Evolutionary conservation across 35 echinoderm and acorn worm genomes (phyloP), one percentile per base, ranked within the genome.

Genomic region (Ophioderma brevispina): DNA sequence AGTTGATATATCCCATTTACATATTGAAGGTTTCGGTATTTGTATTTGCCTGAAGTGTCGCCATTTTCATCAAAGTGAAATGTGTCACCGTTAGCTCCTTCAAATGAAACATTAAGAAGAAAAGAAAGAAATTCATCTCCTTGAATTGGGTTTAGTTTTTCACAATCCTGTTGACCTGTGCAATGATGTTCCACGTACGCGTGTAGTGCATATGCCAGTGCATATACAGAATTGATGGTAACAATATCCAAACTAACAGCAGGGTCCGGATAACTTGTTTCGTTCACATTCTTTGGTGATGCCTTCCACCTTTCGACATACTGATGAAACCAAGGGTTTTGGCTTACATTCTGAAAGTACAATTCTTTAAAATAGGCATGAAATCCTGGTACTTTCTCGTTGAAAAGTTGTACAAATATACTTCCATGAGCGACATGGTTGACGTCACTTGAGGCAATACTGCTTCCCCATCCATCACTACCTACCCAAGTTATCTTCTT

Each of bases 381-480:
- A 33, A 85, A 52, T 36, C 35, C 52, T 1, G 83, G 83, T 17
- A 63, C 43, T 23, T 13, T 85, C 21, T 55, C 35, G 18, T 37
- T 36, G 4, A 25, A 64, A 32, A 85, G 35, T 38, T 59, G 33
- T 14, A 70, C 55, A 36, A 64, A 85, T 35, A 85, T 59, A 64
- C 83, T 85, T 13, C 83, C 83, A 31, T 36, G 25, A 0, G 52
- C 52, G 30, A 64, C 43, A 25, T 85, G 35, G 18, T 52, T 59
- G 8, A 85, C 35, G 0, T 25, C 21, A 85, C 40, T 80, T 21
- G 25, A 2, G 13, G 46, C 37, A 36, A 79, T 36, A 15, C 43
- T 52, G 39, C 43, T 79, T 4, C 87, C 87, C 41, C 87, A 89
- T 32, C 87, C 77, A 52, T 89, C 87, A 35, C 76, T 89, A n/a